Evolutionary conservation across 1,140 invertebrate genomes (phyloP), one percentile per base, ranked within the genome.

Genomic region (Drosophila albomicans): DNA sequence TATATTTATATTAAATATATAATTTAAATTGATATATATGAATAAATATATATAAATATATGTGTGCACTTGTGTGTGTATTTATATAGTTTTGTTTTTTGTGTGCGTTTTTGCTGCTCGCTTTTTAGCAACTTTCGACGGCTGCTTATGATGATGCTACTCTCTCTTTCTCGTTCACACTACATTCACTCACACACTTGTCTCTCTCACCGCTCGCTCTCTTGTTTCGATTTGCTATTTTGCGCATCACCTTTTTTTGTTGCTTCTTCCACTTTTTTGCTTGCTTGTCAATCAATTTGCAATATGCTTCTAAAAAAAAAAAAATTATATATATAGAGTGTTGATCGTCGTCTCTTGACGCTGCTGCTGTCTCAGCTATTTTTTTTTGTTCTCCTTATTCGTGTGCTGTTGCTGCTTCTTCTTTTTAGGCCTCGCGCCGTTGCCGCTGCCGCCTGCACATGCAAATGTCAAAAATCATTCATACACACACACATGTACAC

Each of bases 51-150:
- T 46, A 58, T 43, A 52, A 46, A 15, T 11, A 57, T 49, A 28
- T 49, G 15, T 10, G 13, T 57, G 35, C 48, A 15, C 3, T 13
- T 66, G 5, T 35, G 11, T 38, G 11, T 52, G 13, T 51, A n/a
- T 35, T 10, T 49, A 28, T 75, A 10, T 25, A 38, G 57, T 49
- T 74, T 1, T 46, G 5, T 51, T 56, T 54, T 51, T 54, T 28
- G 62, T 68, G 71, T 65, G 65, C 48, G 66, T 81, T 62, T 75
- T 70, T 32, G 32, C 32, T 32, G 32, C 56, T 61, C 7, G 32
- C 56, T 61, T 70, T 76, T 79, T 67, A 85, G 74, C 43, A 72
- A 84, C 74, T 75, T 73, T 77, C 62, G 52, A 62, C 63, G 58
- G 67, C 62, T 64, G 67, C 66, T 65, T 51, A 11, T 70, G 32